Evolutionary conservation across 2,797 vertebrate species (phyloP).

Genomic region (Coregonus sp.): DNA sequence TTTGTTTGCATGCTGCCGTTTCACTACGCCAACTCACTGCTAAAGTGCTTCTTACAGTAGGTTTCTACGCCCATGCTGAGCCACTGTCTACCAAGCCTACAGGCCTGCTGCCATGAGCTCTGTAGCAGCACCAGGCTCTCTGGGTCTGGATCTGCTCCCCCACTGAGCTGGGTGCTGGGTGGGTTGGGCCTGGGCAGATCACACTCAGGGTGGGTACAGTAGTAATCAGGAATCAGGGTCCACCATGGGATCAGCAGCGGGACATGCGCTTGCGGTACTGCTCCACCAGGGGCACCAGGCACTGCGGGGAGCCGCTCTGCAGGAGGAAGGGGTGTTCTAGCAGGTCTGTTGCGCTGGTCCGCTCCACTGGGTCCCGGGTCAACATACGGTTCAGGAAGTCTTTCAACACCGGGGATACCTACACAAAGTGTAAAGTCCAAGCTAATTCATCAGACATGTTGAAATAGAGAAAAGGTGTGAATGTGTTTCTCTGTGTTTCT

Average conservation of each 20-base stretch:
- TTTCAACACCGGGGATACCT: slow-evolving; percentile 92
- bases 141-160: slow-evolving; percentile 44
- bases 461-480: background rate
- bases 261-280: slow-evolving; percentile 95
- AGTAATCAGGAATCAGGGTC: slow-evolving; percentile 20
- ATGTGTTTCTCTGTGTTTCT: background rate
- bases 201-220: slow-evolving; percentile 34
- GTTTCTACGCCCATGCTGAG: slow-evolving; percentile 60
- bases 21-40: slow-evolving; percentile 50
- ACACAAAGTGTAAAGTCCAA: slow-evolving; percentile 10
- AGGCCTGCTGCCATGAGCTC: slow-evolving; percentile 35
- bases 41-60: slow-evolving; percentile 69
- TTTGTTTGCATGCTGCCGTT: slow-evolving; percentile 63
- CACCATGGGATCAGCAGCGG: slow-evolving; percentile 81
- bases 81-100: slow-evolving; percentile 39
- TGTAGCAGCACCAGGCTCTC: slow-evolving; percentile 37
- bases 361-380: slow-evolving; percentile 88
- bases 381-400: slow-evolving; percentile 97
- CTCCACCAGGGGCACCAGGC: slow-evolving; percentile 94
- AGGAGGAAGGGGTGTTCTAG: slow-evolving; percentile 96
- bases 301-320: slow-evolving; percentile 94
- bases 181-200: slow-evolving; percentile 34
- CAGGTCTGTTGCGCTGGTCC: slow-evolving; percentile 91
- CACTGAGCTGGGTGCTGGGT: slow-evolving; percentile 39
- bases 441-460: background rate